phyloP scores from a whole-genome alignment of 2,888 invertebrate species.

The Eristalis intricaria region DNA sequence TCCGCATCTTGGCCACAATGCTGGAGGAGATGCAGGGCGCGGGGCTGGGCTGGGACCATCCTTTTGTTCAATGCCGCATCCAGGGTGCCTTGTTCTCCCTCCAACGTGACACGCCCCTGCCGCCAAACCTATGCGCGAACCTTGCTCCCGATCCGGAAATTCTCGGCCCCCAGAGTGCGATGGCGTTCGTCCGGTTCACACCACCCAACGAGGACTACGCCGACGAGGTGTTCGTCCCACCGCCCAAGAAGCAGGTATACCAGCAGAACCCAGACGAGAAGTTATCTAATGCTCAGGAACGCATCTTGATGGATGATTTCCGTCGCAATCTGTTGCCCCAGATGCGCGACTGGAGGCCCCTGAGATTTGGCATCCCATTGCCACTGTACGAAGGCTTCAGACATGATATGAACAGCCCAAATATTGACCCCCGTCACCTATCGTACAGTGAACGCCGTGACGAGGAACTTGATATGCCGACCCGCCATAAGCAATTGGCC shows the following conservation, averaged over 20 bases:
- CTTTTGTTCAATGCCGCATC: constrained; percentile 81
- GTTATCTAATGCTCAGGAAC: too few species aligned
- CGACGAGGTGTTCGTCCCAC: constrained; percentile 91
- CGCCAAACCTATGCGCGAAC: constrained; percentile 80
- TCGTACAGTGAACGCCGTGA: too few species aligned
- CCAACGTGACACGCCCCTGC: constrained; percentile 79
- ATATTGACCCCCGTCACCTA: too few species aligned
- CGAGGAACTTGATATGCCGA: too few species aligned
- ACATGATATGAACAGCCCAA: too few species aligned
- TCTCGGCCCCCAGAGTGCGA: constrained; percentile 85
- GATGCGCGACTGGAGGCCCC: too few species aligned
- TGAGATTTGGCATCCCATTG: too few species aligned
- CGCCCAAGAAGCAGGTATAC: constrained; percentile 81
- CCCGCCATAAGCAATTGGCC: constrained; percentile 75
- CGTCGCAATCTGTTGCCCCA: too few species aligned
- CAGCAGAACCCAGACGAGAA: neutral
- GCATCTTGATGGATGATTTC: too few species aligned
- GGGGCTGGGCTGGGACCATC: constrained; percentile 81
- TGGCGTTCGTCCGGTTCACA: constrained; percentile 90
- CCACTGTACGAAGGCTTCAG: too few species aligned
- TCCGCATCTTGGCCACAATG: constrained; percentile 80
- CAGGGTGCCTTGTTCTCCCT: constrained; percentile 80
- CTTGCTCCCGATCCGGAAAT: constrained; percentile 79
- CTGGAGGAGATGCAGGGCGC: constrained; percentile 81
- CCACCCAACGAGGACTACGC: constrained; percentile 88